A percentile compares a stretch with the other conserved stretches of the same genome.
Conservation (phyloP, 2,888 invertebrate species). For the Buathra laborator region DNA sequence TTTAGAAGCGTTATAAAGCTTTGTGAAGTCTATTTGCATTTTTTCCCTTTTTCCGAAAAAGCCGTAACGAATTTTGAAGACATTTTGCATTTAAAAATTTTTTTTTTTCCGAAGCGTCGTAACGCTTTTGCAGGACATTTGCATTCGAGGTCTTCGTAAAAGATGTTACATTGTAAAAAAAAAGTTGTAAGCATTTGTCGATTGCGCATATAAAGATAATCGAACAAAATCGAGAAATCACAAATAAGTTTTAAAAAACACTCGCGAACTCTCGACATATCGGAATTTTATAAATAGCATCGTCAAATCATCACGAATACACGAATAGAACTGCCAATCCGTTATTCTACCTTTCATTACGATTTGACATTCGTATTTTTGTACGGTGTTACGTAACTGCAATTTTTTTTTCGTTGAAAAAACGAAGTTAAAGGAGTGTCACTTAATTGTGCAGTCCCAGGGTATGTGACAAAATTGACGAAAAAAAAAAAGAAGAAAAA, state of each 20-base stretch:
- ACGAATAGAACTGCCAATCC: background rate
- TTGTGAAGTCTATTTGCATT: too few relatives aligned
- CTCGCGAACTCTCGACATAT: slow-evolving; percentile 7
- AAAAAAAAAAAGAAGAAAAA: background rate
- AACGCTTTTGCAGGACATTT: too few relatives aligned
- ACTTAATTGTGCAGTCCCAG: background rate
- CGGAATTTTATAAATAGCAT: background rate
- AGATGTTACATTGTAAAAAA: too few relatives aligned
- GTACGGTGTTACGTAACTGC: background rate
- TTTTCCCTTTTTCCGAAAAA: too few relatives aligned
- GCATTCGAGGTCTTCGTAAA: too few relatives aligned
- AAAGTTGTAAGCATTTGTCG: too few relatives aligned
- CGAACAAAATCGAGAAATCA: background rate
- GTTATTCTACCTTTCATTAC: background rate
- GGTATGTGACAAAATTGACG: background rate
- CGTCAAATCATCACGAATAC: background rate
- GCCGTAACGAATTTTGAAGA: too few relatives aligned
- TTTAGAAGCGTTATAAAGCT: too few relatives aligned
- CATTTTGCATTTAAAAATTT: too few relatives aligned
- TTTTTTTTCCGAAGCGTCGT: too few relatives aligned
- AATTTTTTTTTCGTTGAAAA: background rate
- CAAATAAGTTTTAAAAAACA: background rate
- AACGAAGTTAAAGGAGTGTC: background rate
- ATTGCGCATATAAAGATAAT: background rate
- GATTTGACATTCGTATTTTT: background rate